These are phyloP conservation scores for Volucella inanis DNA, from an alignment of 2,888 invertebrate species.

Conservation along the genomic window DNA sequence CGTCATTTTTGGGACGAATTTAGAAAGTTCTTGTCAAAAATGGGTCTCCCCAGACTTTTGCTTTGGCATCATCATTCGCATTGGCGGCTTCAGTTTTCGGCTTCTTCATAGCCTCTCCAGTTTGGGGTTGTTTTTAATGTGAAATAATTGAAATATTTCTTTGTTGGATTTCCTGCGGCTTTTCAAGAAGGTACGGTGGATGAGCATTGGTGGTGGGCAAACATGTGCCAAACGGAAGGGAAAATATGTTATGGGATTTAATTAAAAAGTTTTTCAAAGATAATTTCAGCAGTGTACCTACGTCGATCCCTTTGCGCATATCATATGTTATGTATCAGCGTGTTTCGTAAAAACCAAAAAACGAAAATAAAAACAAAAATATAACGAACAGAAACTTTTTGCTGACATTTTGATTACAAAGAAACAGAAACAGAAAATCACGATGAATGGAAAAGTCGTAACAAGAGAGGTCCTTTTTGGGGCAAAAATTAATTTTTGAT, in stretches of 20 bases:
- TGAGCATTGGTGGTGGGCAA: conserved; percentile 32
- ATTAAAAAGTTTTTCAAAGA: conserved; percentile 70
- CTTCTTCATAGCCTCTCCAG: too few relatives aligned
- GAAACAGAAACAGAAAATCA: not conserved
- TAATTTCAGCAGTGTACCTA: conserved; percentile 51
- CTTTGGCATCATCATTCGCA: too few relatives aligned
- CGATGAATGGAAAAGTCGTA: not conserved
- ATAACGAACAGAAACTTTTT: not conserved
- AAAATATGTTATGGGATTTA: conserved; percentile 62
- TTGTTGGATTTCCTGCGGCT: conserved; percentile 54
- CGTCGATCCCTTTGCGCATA: not conserved
- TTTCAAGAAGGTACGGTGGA: not conserved
- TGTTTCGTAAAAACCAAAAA: conserved; percentile 16
- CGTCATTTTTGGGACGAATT: conserved; percentile 43
- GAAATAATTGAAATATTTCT: conserved; percentile 73
- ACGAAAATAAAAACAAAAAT: too few relatives aligned
- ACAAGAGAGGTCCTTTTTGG: conserved; percentile 19
- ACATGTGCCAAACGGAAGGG: conserved; percentile 50
- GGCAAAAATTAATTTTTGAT: conserved; percentile 21
- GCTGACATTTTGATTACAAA: conserved; percentile 22
- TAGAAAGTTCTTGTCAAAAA: conserved; percentile 70
- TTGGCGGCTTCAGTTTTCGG: too few relatives aligned
- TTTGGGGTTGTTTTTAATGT: conserved; percentile 64
- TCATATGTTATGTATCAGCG: conserved; percentile 14
- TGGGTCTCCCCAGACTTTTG: not conserved